Evolutionary conservation across 2,113 vertebrate species (phyloP), one percentile per base, ranked within the genome.

Genomic region (Todiramphus chloris): DNA sequence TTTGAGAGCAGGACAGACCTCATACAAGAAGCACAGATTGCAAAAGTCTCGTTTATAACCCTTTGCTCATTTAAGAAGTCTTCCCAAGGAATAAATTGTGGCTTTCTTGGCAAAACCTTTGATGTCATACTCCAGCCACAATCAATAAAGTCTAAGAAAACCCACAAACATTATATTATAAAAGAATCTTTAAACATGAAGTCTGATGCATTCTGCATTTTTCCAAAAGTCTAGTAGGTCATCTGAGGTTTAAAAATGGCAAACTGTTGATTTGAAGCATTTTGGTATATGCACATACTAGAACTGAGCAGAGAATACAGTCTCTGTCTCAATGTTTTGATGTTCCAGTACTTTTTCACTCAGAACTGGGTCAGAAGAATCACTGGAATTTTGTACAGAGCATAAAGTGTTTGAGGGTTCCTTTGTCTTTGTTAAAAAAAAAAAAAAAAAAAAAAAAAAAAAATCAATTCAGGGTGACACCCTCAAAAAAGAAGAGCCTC

Each of bases 1-100:
- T 97, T 91, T 93, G 82, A 94, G 41, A 93, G 31, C 37, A 91
- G 59, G 92, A 91, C 39, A 55, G 19, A 78, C 46, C 14, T 83
- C n/a, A 18, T 46, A 21, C 21, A 77, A 67, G 39, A 75, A 80
- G 27, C 19, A 93, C 13, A 92, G 87, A 90, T 66, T 89, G 28
- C 46, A 80, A 78, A 78, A 16, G 5, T 51, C 16, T 19, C 73
- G 5, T 83, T 93, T 88, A 39, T 68, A 56, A 14, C 6, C 74
- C 44, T 82, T 11, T 72, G 16, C 9, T 77, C 25, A 53, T 62
- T 58, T 31, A 66, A 39, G 13, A 64, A 76, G 39, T 46, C 27
- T 76, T 77, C 55, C 91, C 5, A 81, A 64, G 18, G 5, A 87
- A 68, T 5, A 56, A 89, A 68, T 14, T 39, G 4, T 50, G 20